Percentiles rank a stretch among this genome's conserved stretches.
These are phyloP conservation scores for Thymallus thymallus DNA, from an alignment of 2,113 vertebrate species.

Conservation along the genomic window DNA sequence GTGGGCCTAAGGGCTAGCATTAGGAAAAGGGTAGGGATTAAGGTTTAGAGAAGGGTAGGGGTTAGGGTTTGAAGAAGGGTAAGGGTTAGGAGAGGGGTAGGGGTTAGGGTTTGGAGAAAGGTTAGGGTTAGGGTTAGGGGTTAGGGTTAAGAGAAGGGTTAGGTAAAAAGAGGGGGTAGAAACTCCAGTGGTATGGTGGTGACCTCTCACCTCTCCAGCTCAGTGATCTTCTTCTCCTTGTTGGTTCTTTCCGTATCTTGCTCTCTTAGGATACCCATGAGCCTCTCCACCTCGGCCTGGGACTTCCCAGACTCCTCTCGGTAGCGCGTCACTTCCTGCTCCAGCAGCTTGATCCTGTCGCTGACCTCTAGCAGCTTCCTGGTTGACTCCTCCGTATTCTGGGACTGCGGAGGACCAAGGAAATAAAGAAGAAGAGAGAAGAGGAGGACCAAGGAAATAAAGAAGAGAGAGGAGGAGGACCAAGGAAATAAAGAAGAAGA, in stretches of 20 bases:
- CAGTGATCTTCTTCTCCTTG: conserved; percentile 91
- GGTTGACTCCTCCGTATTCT: conserved; percentile 82
- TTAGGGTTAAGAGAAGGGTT: too few species aligned
- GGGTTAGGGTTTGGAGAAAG: too few species aligned
- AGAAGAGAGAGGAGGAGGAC: conserved; percentile 50
- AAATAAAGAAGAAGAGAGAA: conserved; percentile 9
- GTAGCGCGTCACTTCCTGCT: conserved; percentile 90
- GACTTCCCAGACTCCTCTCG: conserved; percentile 89
- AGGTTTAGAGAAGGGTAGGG: too few species aligned
- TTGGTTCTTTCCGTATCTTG: conserved; percentile 88
- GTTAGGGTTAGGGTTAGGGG: too few species aligned
- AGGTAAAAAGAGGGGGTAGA: too few species aligned
- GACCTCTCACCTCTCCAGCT: conserved; percentile 87
- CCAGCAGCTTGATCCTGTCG: conserved; percentile 86
- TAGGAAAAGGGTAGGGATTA: too few species aligned
- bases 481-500: conserved; percentile 8
- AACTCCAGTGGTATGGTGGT: too few species aligned
- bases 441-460: not conserved
- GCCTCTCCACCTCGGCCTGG: conserved; percentile 88
- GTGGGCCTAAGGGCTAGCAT: too few species aligned
- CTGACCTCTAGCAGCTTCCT: conserved; percentile 85
- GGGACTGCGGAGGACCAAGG: conserved; percentile 73
- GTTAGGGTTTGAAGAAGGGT: too few species aligned
- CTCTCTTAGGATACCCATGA: conserved; percentile 87
- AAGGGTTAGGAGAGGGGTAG: too few species aligned